Evolutionary conservation across 1,140 invertebrate genomes (phyloP).

Genomic region (Harlomillsia oculata): DNA sequence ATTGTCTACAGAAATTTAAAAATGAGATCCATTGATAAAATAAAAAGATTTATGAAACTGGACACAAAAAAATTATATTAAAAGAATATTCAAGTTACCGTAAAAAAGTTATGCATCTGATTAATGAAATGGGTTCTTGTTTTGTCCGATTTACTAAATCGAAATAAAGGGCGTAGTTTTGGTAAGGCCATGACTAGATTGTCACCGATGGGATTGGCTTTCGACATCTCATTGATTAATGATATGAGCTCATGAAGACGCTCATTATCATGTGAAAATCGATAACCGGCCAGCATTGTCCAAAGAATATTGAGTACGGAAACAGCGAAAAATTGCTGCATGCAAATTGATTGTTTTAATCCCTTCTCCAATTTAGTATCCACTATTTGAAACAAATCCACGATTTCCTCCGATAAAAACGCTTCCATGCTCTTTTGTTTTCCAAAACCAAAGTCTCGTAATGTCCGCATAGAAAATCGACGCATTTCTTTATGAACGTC

Average conservation of each 20-base stretch:
- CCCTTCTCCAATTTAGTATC: not conserved
- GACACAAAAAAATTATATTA: not conserved
- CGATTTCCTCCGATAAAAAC: conserved; percentile 6
- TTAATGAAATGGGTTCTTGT: not conserved
- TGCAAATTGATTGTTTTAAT: not conserved
- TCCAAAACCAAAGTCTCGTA: conserved; percentile 24
- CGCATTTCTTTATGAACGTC: conserved; percentile 8
- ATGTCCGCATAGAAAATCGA: conserved; percentile 7
- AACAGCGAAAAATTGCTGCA: conserved; percentile 36
- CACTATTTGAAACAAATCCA: not conserved
- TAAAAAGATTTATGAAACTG: not conserved
- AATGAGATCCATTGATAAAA: not conserved
- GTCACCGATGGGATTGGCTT: conserved; percentile 1
- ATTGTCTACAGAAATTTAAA: conserved; percentile 3
- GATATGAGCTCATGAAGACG: conserved; percentile 6
- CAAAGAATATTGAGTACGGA: conserved; percentile 44
- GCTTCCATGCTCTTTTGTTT: conserved; percentile 20
- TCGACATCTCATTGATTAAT: conserved; percentile 8
- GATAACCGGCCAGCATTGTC: conserved; percentile 44
- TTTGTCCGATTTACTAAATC: not conserved
- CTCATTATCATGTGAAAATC: conserved; percentile 42
- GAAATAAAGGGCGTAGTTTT: not conserved
- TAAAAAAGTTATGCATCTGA: conserved; percentile 8
- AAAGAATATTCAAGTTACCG: not conserved
- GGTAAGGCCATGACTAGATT: conserved; percentile 12